Percentiles rank a stretch among this genome's conserved stretches.
Conservation (phyloP, 2,113 vertebrate species). For the Mustela nigripes region DNA sequence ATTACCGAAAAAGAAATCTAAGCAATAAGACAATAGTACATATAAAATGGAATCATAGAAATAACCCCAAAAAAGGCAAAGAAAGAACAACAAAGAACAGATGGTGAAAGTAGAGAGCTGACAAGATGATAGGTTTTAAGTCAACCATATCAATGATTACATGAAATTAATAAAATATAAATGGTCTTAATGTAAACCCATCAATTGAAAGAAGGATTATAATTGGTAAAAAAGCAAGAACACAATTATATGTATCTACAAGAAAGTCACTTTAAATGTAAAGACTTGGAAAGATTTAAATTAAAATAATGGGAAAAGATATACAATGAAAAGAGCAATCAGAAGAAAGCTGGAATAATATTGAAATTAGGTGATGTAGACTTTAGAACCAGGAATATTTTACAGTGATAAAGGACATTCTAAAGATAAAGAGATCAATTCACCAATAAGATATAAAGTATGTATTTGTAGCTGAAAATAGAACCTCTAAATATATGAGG, state of each 20-base stretch:
- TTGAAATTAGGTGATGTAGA: background rate
- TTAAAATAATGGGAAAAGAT: background rate
- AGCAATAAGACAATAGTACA: background rate
- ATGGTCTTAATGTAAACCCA: background rate
- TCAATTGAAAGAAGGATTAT: background rate
- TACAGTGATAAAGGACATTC: background rate
- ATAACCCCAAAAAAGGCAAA: background rate
- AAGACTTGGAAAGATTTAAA: background rate
- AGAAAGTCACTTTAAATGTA: background rate
- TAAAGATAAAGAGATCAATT: background rate
- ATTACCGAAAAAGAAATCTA: background rate
- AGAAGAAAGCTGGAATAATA: background rate
- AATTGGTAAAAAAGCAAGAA: background rate
- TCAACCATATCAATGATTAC: background rate
- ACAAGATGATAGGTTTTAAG: background rate
- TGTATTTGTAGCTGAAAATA: background rate
- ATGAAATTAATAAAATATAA: conserved; percentile 14
- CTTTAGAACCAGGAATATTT: background rate
- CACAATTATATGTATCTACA: background rate
- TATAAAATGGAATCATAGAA: conserved; percentile 13
- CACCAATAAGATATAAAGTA: background rate
- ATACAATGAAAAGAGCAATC: background rate
- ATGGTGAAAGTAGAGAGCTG: conserved; percentile 8
- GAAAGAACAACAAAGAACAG: conserved; percentile 23
- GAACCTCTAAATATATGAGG: background rate